Evolutionary conservation across 2,888 invertebrate species (phyloP), one percentile per base, ranked within the genome.

Genomic region (Chrysina gloriosa): DNA sequence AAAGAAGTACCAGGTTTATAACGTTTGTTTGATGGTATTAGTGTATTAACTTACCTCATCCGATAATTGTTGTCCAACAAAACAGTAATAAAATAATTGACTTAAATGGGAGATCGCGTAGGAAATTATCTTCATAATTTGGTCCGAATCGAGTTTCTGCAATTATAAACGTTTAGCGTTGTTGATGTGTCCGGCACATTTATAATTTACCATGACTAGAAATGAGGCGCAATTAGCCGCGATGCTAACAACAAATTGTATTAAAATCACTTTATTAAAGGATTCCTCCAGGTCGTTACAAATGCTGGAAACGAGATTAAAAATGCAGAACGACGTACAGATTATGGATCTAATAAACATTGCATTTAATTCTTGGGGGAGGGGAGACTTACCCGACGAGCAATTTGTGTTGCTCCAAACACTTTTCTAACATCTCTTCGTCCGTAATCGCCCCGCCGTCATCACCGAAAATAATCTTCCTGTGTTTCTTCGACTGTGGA

Each of bases 361-460:
- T n/a, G 1, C 5, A 9, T 0, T 27, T 11, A 50, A 25, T 27
- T 4, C 9, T 16, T 16, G 27, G 6, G 6, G 9, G 2, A 2
- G n/a, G 1, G 0, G 11, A 9, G 36, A 65, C 58, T 67, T 65
- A 73, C 73, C 48, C 23, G 21, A 72, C 52, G 25, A 74, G 67
- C 58, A 72, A 65, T 34, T 69, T 21, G 50, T 74, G 74, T 23
- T 73, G 74, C 7, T 68, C 45, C 50, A 74, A 54, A 25, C 73
- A 69, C 25, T 68, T 68, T 6, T 61, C 11, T 3, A 73, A 29
- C 34, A 73, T 66, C 9, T 69, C 54, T n/a, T 14, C 63, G 36
- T 70, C 63, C 0, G 56, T 39, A 5, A 65, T 50, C 9, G 11
- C 19, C 11, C 56, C 42, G 7, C 45, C 45, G 14, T 21, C 21